Evolutionary conservation across 2,797 vertebrate genomes (phyloP).

Genomic region (Corythornis leucogaster): DNA sequence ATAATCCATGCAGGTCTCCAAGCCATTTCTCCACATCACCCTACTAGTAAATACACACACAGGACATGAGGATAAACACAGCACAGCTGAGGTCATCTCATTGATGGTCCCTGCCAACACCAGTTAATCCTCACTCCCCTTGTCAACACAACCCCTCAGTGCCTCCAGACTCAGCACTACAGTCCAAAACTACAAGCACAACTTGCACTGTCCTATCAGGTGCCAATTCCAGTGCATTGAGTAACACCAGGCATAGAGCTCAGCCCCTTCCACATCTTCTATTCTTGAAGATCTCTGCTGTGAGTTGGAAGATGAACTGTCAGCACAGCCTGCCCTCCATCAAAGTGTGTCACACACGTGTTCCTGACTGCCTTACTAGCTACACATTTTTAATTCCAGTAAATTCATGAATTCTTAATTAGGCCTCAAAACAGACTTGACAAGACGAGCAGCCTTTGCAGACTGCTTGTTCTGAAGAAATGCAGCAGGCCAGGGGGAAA

Average conservation of each 20-base stretch:
- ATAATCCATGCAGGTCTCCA: neutral
- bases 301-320: neutral
- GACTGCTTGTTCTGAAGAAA: neutral
- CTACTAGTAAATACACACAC: neutral
- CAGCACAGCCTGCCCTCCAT: neutral
- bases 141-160: neutral
- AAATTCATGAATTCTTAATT: slow-evolving; percentile 9
- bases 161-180: neutral
- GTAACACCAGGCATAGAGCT: neutral
- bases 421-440: neutral
- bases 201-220: neutral
- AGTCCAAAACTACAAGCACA: neutral
- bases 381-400: neutral
- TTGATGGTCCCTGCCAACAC: neutral
- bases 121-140: neutral
- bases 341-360: neutral
- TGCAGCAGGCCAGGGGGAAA: neutral
- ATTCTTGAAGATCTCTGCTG: neutral
- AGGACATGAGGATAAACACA: neutral
- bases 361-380: neutral
- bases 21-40: neutral
- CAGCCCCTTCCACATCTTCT: neutral
- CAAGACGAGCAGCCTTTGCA: neutral
- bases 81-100: neutral
- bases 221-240: neutral